Percentiles rank a stretch among this genome's conserved stretches.
Conservation (phyloP, 2,888 invertebrate species). For the Drosophila siamana region DNA sequence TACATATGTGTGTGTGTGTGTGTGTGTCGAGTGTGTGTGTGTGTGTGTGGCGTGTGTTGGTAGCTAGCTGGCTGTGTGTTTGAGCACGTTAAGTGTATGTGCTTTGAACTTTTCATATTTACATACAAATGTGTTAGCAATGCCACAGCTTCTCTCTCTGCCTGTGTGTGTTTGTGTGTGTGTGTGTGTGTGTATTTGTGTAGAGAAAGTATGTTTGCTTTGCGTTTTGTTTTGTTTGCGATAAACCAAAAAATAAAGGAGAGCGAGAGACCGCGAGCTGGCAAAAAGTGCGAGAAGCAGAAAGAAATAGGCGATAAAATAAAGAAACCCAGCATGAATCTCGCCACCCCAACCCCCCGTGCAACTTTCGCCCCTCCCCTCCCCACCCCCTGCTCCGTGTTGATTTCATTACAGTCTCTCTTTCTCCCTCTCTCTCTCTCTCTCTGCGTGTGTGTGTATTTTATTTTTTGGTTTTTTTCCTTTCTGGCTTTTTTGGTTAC, state of each 20-base stretch:
- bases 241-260: conserved; percentile 51
- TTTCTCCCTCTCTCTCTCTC: conserved; percentile 36
- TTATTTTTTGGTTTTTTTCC: conserved; percentile 3
- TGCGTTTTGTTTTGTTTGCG: conserved; percentile 72
- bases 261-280: neutral
- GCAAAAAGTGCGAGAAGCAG: neutral
- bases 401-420: conserved; percentile 62
- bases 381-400: too few relatives aligned
- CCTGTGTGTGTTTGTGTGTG: conserved; percentile 6
- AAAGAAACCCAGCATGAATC: conserved; percentile 33
- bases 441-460: conserved; percentile 25
- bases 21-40: conserved; percentile 15
- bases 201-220: conserved; percentile 63
- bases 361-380: too few relatives aligned
- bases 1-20: conserved; percentile 6
- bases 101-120: conserved; percentile 78
- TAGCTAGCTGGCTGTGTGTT: conserved; percentile 45
- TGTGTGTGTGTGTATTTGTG: conserved; percentile 27
- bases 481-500: conserved; percentile 10
- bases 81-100: conserved; percentile 72
- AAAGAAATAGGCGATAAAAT: conserved; percentile 29
- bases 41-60: neutral
- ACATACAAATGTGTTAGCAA: conserved; percentile 65
- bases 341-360: too few relatives aligned
- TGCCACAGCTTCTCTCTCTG: conserved; percentile 1